These are phyloP conservation scores for Epirrhoe tristata DNA, from an alignment of 2,888 invertebrate species.

Conservation along the genomic window DNA sequence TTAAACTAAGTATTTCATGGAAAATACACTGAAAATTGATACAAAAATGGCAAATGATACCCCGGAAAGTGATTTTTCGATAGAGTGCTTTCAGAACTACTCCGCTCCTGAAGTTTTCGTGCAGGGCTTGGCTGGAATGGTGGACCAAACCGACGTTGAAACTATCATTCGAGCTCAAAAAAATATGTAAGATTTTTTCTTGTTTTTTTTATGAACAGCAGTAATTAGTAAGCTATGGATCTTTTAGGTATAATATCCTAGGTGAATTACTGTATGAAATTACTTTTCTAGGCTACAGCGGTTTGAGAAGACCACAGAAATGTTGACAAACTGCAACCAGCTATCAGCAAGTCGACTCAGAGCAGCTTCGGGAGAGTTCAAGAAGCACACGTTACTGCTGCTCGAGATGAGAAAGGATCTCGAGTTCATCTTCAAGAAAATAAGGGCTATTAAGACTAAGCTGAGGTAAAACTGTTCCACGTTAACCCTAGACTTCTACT, in stretches of 20 bases:
- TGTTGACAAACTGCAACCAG: constrained; percentile 98
- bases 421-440: constrained; percentile 97
- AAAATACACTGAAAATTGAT: constrained; percentile 20
- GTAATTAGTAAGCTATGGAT: no score
- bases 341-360: constrained; percentile 95
- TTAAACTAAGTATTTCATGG: neutral
- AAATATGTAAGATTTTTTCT: constrained; percentile 90
- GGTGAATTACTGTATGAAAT: no score
- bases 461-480: constrained; percentile 76
- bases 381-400: constrained; percentile 94
- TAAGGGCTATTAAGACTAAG: constrained; percentile 93
- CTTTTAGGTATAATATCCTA: neutral
- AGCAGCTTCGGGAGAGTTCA: constrained; percentile 94
- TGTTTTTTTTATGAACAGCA: no score
- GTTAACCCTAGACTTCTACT: no score
- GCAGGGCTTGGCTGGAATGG: constrained; percentile 96
- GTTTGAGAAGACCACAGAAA: constrained; percentile 99
- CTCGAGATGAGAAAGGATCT: constrained; percentile 97
- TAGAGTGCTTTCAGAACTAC: constrained; percentile 95
- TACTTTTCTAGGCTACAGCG: constrained; percentile 92
- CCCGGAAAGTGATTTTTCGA: constrained; percentile 89
- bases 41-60: constrained; percentile 83
- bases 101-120: constrained; percentile 96
- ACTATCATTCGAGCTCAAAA: constrained; percentile 96
- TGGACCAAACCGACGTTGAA: constrained; percentile 96